Percentiles rank a stretch among this genome's conserved stretches.
These are phyloP conservation scores for Apamea sordens DNA, from an alignment of 2,888 invertebrate genomes.

Conservation along the genomic window DNA sequence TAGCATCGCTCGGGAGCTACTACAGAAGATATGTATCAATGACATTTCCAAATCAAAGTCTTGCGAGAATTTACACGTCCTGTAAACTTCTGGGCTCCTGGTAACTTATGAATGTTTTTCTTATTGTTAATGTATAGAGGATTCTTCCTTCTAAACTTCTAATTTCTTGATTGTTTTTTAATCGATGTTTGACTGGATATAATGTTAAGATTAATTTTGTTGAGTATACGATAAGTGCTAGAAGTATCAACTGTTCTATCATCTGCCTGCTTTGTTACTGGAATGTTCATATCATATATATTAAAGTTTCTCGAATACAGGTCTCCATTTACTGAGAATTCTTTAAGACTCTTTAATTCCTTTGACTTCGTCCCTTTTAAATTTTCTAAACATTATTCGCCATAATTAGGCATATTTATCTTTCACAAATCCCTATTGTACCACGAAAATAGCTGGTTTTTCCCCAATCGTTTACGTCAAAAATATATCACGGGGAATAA, in stretches of 20 bases:
- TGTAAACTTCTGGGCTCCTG: constrained; percentile 85
- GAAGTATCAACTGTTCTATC: background rate
- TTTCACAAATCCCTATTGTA: constrained; percentile 50
- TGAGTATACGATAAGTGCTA: constrained; percentile 38
- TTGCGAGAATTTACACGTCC: constrained; percentile 96
- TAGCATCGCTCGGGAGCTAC: constrained; percentile 94
- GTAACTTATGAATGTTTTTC: constrained; percentile 62
- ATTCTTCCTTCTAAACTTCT: constrained; percentile 36
- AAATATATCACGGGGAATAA: constrained; percentile 43
- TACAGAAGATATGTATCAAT: constrained; percentile 96
- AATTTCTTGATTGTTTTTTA: constrained; percentile 34
- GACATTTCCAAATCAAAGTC: constrained; percentile 96
- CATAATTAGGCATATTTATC: constrained; percentile 37
- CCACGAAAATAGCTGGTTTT: constrained; percentile 39
- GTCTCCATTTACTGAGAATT: background rate
- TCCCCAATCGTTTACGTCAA: constrained; percentile 46
- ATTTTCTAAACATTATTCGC: constrained; percentile 27
- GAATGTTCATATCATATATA: constrained; percentile 4
- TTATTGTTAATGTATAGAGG: constrained; percentile 52
- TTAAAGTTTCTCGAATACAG: constrained; percentile 18
- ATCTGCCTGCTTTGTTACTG: constrained; percentile 4
- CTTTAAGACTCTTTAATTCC: background rate
- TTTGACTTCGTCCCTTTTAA: constrained; percentile 1
- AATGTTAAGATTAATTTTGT: constrained; percentile 40
- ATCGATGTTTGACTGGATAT: constrained; percentile 50